Conservation (phyloP, 2,888 invertebrate genomes). For the Lochmaea capreae region DNA sequence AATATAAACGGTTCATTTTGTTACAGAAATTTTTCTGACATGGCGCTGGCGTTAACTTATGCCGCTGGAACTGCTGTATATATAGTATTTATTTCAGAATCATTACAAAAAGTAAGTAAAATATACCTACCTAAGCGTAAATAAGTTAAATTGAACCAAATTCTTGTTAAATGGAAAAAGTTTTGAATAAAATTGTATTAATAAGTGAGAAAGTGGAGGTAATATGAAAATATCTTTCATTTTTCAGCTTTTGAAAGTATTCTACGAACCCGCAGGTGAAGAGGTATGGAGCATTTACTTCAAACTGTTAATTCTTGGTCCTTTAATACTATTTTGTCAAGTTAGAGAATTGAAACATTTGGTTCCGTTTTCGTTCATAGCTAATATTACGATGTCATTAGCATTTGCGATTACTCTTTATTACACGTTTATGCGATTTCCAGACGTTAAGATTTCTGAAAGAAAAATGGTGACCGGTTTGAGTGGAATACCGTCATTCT, state of each 20-base stretch:
- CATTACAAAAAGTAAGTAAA: conserved; percentile 72
- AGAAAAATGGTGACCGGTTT: conserved; percentile 63
- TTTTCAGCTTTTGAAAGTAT: conserved; percentile 69
- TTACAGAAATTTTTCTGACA: conserved; percentile 76
- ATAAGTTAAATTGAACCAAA: no score
- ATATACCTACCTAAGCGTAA: no score
- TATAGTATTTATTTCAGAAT: conserved; percentile 80
- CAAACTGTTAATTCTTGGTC: conserved; percentile 76
- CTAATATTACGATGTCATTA: conserved; percentile 82
- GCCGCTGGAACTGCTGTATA: conserved; percentile 80
- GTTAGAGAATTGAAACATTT: conserved; percentile 84
- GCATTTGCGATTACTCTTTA: conserved; percentile 85
- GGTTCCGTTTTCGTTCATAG: conserved; percentile 90
- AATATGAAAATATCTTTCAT: background rate
- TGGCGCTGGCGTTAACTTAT: conserved; percentile 77
- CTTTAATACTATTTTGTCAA: conserved; percentile 78
- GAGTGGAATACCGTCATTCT: conserved; percentile 78
- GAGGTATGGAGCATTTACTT: conserved; percentile 69
- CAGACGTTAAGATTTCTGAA: conserved; percentile 62
- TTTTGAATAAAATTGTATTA: no score
- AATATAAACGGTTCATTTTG: conserved; percentile 4
- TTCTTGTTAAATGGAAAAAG: no score
- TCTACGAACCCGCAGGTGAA: conserved; percentile 70
- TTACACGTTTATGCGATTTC: conserved; percentile 77
- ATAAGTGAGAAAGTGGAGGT: no score